Conservation (phyloP, 64 coral and sea anemone genomes). For the Montipora sp. region DNA sequence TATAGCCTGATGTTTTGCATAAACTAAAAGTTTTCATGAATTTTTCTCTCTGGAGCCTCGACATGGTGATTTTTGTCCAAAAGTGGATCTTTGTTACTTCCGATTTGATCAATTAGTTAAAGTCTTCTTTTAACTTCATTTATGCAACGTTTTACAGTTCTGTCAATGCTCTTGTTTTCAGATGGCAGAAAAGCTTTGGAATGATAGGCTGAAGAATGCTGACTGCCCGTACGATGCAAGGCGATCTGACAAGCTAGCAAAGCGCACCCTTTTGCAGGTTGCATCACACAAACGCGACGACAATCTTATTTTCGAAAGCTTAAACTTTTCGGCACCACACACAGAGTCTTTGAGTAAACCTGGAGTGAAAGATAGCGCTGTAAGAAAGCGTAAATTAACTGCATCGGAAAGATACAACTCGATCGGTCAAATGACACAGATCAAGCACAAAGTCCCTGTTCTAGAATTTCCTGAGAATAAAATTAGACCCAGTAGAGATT, state of each 20-base stretch:
- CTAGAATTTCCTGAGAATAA: not conserved
- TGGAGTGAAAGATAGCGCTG: not conserved
- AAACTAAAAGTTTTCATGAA: too few species aligned
- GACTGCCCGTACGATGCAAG: not conserved
- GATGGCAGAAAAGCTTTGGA: conserved; percentile 24
- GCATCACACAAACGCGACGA: too few species aligned
- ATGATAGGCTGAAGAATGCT: not conserved
- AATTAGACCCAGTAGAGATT: not conserved
- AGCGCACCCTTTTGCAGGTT: not conserved
- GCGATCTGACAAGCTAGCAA: not conserved
- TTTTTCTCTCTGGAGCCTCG: too few species aligned
- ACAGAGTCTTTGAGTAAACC: not conserved
- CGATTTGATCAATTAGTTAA: too few species aligned
- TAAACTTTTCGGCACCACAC: not conserved
- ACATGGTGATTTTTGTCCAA: not conserved
- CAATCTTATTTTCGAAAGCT: not conserved
- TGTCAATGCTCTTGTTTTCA: not conserved
- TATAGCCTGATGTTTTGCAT: too few species aligned
- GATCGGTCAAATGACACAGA: not conserved
- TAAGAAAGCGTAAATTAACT: not conserved
- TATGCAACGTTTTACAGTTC: not conserved
- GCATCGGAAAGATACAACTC: not conserved
- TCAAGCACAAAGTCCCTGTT: not conserved
- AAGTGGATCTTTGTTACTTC: too few species aligned
- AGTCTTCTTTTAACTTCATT: not conserved